Percentiles rank a stretch among this genome's conserved stretches.
phyloP scores from a whole-genome alignment of 2,797 vertebrate species.

The Parambassis ranga region DNA sequence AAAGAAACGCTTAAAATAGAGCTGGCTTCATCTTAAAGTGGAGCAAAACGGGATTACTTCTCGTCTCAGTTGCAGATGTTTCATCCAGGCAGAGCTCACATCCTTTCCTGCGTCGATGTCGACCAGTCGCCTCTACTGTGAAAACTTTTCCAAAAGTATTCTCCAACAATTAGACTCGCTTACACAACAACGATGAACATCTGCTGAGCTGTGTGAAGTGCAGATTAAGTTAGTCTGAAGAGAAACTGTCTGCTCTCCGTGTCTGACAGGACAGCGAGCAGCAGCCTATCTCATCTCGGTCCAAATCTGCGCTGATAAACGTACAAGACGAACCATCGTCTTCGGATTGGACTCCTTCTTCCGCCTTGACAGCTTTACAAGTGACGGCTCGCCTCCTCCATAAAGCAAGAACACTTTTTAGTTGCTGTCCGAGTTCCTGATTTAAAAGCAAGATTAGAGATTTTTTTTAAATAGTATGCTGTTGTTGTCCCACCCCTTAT shows the following conservation, averaged over 20 bases:
- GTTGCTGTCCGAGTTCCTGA: conserved; percentile 55
- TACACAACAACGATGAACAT: background rate
- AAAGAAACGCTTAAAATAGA: background rate
- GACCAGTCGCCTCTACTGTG: background rate
- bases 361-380: conserved; percentile 44
- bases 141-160: background rate
- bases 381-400: conserved; percentile 3
- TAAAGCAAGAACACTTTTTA: conserved; percentile 36
- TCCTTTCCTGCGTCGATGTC: conserved; percentile 50
- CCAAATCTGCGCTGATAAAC: conserved; percentile 76
- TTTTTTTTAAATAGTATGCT: conserved; percentile 63
- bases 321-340: conserved; percentile 34
- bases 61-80: conserved; percentile 53
- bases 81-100: conserved; percentile 48
- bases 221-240: background rate
- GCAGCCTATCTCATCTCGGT: conserved; percentile 66
- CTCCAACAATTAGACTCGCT: background rate
- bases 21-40: background rate
- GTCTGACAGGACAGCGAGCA: background rate
- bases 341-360: conserved; percentile 46
- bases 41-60: background rate
- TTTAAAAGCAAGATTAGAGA: conserved; percentile 72
- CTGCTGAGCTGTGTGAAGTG: too few relatives aligned
- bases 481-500: conserved; percentile 82
- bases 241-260: background rate